Base-by-base conservation (phyloP, 2,797 vertebrate species). In the Chelidonichthys spinosus region DNA sequence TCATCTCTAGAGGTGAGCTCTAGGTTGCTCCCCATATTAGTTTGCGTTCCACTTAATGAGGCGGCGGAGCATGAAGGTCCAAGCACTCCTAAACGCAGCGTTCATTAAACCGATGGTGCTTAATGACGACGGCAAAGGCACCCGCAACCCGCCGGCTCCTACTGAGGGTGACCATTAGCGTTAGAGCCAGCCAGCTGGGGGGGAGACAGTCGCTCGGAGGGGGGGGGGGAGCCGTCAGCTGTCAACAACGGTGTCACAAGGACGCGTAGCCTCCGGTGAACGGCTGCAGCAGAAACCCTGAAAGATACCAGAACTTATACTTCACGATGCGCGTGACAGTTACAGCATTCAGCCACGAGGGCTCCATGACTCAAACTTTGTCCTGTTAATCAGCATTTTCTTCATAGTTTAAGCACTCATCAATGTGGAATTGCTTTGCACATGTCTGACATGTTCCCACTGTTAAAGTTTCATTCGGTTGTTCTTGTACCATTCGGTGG, bases 1-100 rank as follows among this genome's bases (percentile, higher is more conserved):
- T 67, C 72, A 76, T 92, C 92, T 93, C 89, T 92, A 86, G 93
- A 95, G 94, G 94, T 95, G 94, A 94, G 88, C 89, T 92, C 81
- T 91, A 95, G 94, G 94, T 95, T 94, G 92, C 93, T 91, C 90
- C 88, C 79, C 89, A 88, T 93, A 93, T 95, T 93, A 94, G 93
- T 94, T 94, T 94, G 93, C 90, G 91, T 93, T 92, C 92, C 91
- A 94, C 92, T 94, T 94, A 94, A 94, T 95, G 93, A 94, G 83
- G 93, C 94, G 76, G 85, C 68, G 58, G 91, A 93, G 93, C 94
- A 91, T 95, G 93, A 95, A 95, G 94, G 94, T 94, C 95, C 95
- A 94, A 94, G 93, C 92, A 86, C 91, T 93, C 88, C 91, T 93
- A 94, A 95, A 95, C 81, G 89, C 88, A 60, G 87, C 87, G 89